These are phyloP conservation scores for Ennomos erosarius DNA, from an alignment of 2,888 invertebrate genomes.

Conservation along the genomic window DNA sequence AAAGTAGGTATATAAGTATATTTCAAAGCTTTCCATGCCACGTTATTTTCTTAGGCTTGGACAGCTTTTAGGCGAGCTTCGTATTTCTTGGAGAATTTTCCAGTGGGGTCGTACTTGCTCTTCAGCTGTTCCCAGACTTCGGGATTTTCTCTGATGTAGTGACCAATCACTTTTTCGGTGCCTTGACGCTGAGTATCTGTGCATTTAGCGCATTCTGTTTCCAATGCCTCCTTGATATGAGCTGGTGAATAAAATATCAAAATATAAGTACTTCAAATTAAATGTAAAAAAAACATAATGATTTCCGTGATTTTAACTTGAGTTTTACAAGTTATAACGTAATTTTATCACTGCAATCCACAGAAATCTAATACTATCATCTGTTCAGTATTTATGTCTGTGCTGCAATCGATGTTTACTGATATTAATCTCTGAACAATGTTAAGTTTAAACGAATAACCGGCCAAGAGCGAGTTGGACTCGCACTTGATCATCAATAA, in stretches of 20 bases:
- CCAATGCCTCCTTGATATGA: slow-evolving; percentile 58
- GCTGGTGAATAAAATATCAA: slow-evolving; percentile 41
- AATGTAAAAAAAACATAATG: neutral
- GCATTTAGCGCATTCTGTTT: slow-evolving; percentile 49
- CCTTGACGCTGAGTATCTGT: slow-evolving; percentile 49
- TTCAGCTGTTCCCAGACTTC: slow-evolving; percentile 58
- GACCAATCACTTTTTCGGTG: slow-evolving; percentile 53
- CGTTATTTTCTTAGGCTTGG: slow-evolving; percentile 4
- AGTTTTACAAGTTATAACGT: too few species aligned
- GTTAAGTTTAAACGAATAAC: too few species aligned
- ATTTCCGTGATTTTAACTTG: neutral
- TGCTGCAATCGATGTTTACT: too few species aligned
- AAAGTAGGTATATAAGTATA: too few species aligned
- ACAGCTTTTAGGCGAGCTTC: slow-evolving; percentile 47
- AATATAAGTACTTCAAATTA: neutral
- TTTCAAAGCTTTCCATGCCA: neutral
- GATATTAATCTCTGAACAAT: too few species aligned
- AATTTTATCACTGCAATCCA: too few species aligned
- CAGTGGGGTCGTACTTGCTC: slow-evolving; percentile 63
- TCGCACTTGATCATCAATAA: too few species aligned
- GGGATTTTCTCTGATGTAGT: slow-evolving; percentile 60
- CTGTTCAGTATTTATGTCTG: too few species aligned
- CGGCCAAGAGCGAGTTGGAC: too few species aligned
- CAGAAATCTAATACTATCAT: too few species aligned
- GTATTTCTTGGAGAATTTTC: slow-evolving; percentile 52